These are phyloP conservation scores for Forbesichthys papilliferus DNA, from an alignment of 2,113 vertebrate genomes.

Conservation along the genomic window DNA sequence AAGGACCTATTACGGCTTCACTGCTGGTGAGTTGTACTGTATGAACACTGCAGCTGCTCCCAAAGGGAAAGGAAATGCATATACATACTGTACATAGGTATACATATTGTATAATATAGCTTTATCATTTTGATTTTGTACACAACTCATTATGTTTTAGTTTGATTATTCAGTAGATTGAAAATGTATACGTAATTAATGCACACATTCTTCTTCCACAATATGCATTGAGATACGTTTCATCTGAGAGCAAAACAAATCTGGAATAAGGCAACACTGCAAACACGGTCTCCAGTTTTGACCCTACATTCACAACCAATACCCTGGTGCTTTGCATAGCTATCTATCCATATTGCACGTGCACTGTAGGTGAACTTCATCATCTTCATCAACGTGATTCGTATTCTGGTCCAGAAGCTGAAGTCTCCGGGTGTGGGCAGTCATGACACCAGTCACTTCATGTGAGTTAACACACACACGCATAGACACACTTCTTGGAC, in stretches of 20 bases:
- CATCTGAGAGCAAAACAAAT: too few species aligned
- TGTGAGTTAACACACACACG: constrained; percentile 59
- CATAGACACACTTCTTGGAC: background rate
- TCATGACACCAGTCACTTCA: constrained; percentile 77
- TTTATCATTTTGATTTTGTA: too few species aligned
- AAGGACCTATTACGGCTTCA: constrained; percentile 75
- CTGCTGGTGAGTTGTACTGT: constrained; percentile 70
- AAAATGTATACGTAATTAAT: too few species aligned
- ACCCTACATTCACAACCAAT: too few species aligned
- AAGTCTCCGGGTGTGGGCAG: constrained; percentile 88
- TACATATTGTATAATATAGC: background rate
- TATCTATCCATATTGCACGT: background rate
- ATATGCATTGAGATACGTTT: too few species aligned
- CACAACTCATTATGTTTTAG: too few species aligned
- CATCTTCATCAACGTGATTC: constrained; percentile 91
- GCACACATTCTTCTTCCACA: too few species aligned
- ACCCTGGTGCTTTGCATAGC: background rate
- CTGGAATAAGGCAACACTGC: too few species aligned
- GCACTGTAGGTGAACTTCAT: constrained; percentile 87
- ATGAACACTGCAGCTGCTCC: background rate
- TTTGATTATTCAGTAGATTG: too few species aligned
- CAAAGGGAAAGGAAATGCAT: background rate
- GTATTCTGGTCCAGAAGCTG: constrained; percentile 93
- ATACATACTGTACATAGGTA: background rate
- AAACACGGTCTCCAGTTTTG: too few species aligned